Conservation (phyloP, 2,797 vertebrate species). For the Gymnocypris eckloni region DNA sequence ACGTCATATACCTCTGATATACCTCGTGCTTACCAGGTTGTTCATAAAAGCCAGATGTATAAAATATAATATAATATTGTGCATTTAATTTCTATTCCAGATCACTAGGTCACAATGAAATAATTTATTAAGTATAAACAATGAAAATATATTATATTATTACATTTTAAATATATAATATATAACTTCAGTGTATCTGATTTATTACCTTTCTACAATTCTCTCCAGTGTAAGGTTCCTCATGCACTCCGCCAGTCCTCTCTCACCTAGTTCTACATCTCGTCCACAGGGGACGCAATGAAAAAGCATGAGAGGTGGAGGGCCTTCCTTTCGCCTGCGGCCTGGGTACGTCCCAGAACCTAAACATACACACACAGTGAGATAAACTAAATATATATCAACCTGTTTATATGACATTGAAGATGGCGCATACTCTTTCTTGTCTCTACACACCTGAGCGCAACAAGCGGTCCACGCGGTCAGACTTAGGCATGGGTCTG, state of each 20-base stretch:
- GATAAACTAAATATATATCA: not conserved
- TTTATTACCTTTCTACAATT: slow-evolving; percentile 87
- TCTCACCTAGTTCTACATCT: slow-evolving; percentile 93
- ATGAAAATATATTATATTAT: not conserved
- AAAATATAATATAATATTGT: too few species aligned
- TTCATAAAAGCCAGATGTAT: too few species aligned
- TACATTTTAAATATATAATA: not conserved
- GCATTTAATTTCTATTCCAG: not conserved
- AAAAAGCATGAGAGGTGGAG: slow-evolving; percentile 84
- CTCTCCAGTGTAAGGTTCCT: slow-evolving; percentile 95
- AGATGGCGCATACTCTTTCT: not conserved
- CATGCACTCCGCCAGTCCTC: slow-evolving; percentile 90
- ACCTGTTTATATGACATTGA: not conserved
- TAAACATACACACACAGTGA: slow-evolving; percentile 53
- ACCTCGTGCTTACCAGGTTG: too few species aligned
- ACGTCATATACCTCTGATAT: too few species aligned
- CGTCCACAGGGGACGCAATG: slow-evolving; percentile 88
- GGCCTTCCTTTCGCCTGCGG: slow-evolving; percentile 86
- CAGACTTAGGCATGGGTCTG: slow-evolving; percentile 84
- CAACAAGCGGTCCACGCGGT: slow-evolving; percentile 89
- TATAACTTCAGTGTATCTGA: not conserved
- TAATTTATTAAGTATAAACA: not conserved
- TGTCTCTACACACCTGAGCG: slow-evolving; percentile 83
- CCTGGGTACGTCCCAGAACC: slow-evolving; percentile 91
- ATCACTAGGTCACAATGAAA: not conserved